Evolutionary conservation across 2,888 invertebrate species (phyloP).

Genomic region (Hipparchia semele): DNA sequence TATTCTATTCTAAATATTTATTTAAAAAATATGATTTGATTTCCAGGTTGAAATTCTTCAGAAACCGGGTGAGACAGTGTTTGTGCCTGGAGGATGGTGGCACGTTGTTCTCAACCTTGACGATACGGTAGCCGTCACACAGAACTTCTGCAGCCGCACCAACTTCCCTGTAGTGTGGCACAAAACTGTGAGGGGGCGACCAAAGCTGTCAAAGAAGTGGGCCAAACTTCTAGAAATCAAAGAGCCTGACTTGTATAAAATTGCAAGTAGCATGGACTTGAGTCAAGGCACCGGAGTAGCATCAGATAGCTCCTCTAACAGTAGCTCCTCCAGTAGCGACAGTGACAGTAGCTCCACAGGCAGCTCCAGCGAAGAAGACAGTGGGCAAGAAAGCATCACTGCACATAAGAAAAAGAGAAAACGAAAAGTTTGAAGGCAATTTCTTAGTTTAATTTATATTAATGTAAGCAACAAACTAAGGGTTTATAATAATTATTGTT

Average conservation of each 20-base stretch:
- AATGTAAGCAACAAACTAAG: neutral
- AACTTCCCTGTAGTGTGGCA: slow-evolving; percentile 99
- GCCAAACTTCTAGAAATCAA: slow-evolving; percentile 86
- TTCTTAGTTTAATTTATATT: slow-evolving; percentile 36
- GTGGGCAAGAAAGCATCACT: slow-evolving; percentile 94
- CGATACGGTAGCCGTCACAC: slow-evolving; percentile 98
- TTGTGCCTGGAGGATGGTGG: slow-evolving; percentile 99
- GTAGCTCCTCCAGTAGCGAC: slow-evolving; percentile 89
- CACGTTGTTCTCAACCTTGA: slow-evolving; percentile 99
- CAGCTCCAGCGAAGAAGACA: slow-evolving; percentile 87
- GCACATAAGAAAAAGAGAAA: slow-evolving; percentile 92
- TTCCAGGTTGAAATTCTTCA: slow-evolving; percentile 95
- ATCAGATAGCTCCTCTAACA: slow-evolving; percentile 96
- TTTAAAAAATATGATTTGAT: neutral
- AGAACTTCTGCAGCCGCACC: slow-evolving; percentile 97
- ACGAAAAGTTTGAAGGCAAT: slow-evolving; percentile 74
- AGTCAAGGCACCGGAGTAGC: slow-evolving; percentile 94
- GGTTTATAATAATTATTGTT: slow-evolving; percentile 30
- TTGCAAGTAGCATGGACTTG: slow-evolving; percentile 93
- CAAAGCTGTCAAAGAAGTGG: slow-evolving; percentile 98
- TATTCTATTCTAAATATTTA: too few species aligned
- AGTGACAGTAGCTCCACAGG: slow-evolving; percentile 80
- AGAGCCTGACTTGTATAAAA: slow-evolving; percentile 89
- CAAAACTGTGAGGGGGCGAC: slow-evolving; percentile 97
- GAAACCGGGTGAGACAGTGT: slow-evolving; percentile 98